These are phyloP conservation scores for Bombus haemorrhoidalis DNA, from an alignment of 1,140 invertebrate genomes.

Conservation along the genomic window DNA sequence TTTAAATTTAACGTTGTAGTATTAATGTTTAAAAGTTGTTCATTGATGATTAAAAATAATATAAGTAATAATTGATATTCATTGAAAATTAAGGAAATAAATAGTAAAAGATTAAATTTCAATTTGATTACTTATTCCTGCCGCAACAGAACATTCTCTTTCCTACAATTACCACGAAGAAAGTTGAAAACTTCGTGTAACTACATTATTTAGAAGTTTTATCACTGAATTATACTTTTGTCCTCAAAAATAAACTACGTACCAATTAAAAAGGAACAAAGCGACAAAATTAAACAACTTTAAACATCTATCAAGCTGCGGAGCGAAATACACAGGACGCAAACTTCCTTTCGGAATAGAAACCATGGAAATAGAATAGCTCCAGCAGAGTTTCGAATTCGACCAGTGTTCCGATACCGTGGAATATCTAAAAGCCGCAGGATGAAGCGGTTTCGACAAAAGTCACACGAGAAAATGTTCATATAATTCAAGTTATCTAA, in stretches of 20 bases:
- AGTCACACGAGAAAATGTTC: not conserved
- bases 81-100: not conserved
- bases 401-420: not conserved
- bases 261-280: not conserved
- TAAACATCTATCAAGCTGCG: not conserved
- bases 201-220: not conserved
- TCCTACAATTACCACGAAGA: not conserved
- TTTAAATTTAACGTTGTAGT: no score
- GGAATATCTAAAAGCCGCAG: not conserved
- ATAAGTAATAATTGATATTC: not conserved
- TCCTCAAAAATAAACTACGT: not conserved
- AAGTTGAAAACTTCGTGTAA: not conserved
- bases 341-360: not conserved
- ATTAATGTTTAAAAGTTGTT: no score
- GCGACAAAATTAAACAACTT: not conserved
- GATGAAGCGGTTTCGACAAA: slow-evolving; percentile 9
- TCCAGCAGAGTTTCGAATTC: slow-evolving; percentile 3
- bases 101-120: not conserved
- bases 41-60: no score
- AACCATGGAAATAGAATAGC: slow-evolving; percentile 4
- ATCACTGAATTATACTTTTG: no score
- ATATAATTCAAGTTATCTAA: slow-evolving; percentile 3
- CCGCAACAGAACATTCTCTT: not conserved
- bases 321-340: not conserved
- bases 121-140: not conserved